phyloP scores from a whole-genome alignment of 2,888 invertebrate species.

The Ellobium chinense region DNA sequence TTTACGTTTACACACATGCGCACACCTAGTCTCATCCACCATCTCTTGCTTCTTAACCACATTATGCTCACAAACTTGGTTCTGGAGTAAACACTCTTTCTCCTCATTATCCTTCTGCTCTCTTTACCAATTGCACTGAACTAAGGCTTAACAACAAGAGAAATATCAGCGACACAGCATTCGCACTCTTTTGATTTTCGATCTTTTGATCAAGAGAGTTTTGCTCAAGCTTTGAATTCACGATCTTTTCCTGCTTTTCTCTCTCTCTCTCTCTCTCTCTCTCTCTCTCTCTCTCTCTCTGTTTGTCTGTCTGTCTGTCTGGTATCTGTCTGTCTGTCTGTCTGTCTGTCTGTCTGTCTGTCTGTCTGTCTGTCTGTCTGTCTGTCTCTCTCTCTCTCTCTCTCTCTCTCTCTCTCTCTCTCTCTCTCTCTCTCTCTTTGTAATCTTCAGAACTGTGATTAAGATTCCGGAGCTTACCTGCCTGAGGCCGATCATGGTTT shows the following conservation, averaged over 20 bases:
- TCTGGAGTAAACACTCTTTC: neutral
- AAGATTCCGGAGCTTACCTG: slow-evolving; percentile 61
- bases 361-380: neutral
- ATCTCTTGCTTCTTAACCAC: too few relatives aligned
- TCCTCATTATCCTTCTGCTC: neutral
- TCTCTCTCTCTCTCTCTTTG: neutral
- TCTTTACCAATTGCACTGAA: too few relatives aligned
- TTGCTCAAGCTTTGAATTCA: too few relatives aligned
- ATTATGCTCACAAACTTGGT: too few relatives aligned
- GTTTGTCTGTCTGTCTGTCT: neutral
- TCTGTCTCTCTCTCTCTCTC: neutral
- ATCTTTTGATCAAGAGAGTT: too few relatives aligned
- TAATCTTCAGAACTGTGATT: too few relatives aligned
- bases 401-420: neutral
- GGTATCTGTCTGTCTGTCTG: neutral
- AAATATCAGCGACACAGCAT: too few relatives aligned
- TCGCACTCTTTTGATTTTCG: too few relatives aligned
- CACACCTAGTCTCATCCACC: too few relatives aligned
- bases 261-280: slow-evolving; percentile 1
- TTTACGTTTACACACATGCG: too few relatives aligned
- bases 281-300: neutral
- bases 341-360: neutral
- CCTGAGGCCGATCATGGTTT: slow-evolving; percentile 62
- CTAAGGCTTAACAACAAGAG: too few relatives aligned
- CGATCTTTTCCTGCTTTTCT: neutral